A percentile compares a stretch with the other conserved stretches of the same genome.
Conservation (phyloP, 2,888 invertebrate species). For the Nemurella pictetii region DNA sequence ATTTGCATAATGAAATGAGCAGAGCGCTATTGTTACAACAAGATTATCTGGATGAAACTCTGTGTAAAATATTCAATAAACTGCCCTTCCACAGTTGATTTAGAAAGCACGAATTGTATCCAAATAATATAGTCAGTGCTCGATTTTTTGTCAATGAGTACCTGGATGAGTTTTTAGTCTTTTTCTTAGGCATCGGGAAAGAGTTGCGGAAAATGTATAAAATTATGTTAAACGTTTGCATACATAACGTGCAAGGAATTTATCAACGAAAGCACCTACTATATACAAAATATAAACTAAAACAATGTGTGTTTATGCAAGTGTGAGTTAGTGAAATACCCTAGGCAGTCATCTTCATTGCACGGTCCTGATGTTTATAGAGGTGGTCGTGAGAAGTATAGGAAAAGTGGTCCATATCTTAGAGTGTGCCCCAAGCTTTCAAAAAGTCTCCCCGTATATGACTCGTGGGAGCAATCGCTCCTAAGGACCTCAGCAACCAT, state of each 20-base stretch:
- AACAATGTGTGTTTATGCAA: constrained; percentile 5
- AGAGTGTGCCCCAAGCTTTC: not conserved
- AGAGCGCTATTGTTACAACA: not conserved
- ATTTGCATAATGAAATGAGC: not conserved
- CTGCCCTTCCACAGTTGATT: not conserved
- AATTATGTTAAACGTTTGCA: too few species aligned
- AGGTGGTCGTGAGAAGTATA: not conserved
- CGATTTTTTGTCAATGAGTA: too few species aligned
- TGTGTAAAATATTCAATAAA: not conserved
- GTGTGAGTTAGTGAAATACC: not conserved
- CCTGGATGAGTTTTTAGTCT: too few species aligned
- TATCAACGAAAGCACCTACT: not conserved
- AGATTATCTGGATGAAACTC: not conserved
- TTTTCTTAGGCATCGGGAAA: too few species aligned
- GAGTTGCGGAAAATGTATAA: too few species aligned
- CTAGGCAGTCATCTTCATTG: not conserved
- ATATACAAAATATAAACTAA: not conserved
- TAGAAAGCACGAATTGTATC: not conserved
- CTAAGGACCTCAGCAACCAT: not conserved
- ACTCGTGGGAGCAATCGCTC: not conserved
- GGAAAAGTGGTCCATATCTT: constrained; percentile 2
- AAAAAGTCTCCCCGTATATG: not conserved
- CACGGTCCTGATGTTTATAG: not conserved
- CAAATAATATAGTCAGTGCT: not conserved
- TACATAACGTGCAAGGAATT: not conserved